phyloP scores from a whole-genome alignment of 2,797 vertebrate genomes.

The Eupleurogrammus muticus region DNA sequence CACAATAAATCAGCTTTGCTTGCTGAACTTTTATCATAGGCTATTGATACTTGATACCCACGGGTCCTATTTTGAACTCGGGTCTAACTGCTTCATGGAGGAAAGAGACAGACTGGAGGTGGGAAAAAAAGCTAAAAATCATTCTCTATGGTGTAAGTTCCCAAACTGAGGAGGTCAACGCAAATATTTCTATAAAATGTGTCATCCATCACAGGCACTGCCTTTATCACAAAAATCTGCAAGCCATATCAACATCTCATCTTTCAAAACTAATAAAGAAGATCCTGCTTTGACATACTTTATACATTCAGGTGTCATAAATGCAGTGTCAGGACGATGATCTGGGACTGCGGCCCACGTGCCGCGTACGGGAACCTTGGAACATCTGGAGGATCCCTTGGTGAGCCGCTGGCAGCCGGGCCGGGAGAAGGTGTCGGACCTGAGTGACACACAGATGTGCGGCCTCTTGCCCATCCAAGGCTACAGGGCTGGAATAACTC shows the following conservation, averaged over 20 bases:
- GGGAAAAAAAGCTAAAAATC: conserved; percentile 55
- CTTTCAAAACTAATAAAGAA: conserved; percentile 39
- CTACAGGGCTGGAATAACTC: conserved; percentile 68
- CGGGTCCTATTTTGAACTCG: conserved; percentile 56
- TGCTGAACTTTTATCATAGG: conserved; percentile 74
- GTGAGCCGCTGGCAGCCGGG: conserved; percentile 71
- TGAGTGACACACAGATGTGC: conserved; percentile 80
- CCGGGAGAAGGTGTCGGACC: conserved; percentile 72
- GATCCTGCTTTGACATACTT: conserved; percentile 20
- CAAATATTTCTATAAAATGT: conserved; percentile 54
- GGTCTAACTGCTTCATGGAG: conserved; percentile 59
- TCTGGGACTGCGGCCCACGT: conserved; percentile 47
- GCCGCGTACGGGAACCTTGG: conserved; percentile 62
- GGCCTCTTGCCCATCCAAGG: conserved; percentile 67
- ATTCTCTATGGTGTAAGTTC: conserved; percentile 41
- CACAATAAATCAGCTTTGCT: conserved; percentile 71
- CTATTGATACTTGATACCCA: conserved; percentile 70
- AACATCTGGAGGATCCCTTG: conserved; percentile 81
- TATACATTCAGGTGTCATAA: conserved; percentile 54
- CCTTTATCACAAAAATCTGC: conserved; percentile 56
- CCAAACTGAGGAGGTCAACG: conserved; percentile 40
- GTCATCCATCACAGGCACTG: conserved; percentile 50
- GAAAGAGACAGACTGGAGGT: conserved; percentile 27
- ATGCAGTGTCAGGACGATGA: conserved; percentile 66
- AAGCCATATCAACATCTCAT: conserved; percentile 51